These are phyloP conservation scores for Metopia argyrocephala DNA, from an alignment of 2,888 invertebrate species.

Conservation along the genomic window DNA sequence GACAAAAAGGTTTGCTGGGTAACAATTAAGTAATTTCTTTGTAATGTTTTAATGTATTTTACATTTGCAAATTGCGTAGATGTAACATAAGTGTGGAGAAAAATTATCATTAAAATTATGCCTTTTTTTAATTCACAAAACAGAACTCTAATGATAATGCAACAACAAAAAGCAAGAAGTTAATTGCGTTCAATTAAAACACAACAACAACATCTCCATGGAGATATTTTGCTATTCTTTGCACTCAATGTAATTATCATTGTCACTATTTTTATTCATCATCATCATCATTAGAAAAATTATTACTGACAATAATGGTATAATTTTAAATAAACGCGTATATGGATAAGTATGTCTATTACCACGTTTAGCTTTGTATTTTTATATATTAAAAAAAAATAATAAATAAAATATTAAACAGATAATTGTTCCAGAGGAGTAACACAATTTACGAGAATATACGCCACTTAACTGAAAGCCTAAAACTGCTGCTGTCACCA, in stretches of 20 bases:
- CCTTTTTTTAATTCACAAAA: conserved; percentile 16
- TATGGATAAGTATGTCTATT: too few relatives aligned
- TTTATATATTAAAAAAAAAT: too few relatives aligned
- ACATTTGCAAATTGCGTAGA: not conserved
- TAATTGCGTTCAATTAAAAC: not conserved
- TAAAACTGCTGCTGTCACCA: too few relatives aligned
- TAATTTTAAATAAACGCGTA: too few relatives aligned
- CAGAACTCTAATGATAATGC: conserved; percentile 9
- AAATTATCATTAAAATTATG: conserved; percentile 34
- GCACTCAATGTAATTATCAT: conserved; percentile 37
- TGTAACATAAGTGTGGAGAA: not conserved
- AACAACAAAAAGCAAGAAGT: not conserved
- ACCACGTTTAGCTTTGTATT: too few relatives aligned
- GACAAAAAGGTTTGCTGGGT: not conserved
- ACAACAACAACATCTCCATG: not conserved
- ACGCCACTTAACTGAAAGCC: too few relatives aligned
- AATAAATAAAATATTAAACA: too few relatives aligned
- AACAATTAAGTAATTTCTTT: not conserved
- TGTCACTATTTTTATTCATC: conserved; percentile 37
- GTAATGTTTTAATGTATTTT: not conserved
- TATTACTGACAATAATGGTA: conserved; percentile 22
- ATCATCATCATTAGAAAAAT: conserved; percentile 29
- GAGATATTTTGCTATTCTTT: not conserved
- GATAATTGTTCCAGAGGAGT: too few relatives aligned
- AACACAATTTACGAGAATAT: too few relatives aligned